Evolutionary conservation across 2,113 vertebrate species (phyloP).

Genomic region (Nansenia antarctica): DNA sequence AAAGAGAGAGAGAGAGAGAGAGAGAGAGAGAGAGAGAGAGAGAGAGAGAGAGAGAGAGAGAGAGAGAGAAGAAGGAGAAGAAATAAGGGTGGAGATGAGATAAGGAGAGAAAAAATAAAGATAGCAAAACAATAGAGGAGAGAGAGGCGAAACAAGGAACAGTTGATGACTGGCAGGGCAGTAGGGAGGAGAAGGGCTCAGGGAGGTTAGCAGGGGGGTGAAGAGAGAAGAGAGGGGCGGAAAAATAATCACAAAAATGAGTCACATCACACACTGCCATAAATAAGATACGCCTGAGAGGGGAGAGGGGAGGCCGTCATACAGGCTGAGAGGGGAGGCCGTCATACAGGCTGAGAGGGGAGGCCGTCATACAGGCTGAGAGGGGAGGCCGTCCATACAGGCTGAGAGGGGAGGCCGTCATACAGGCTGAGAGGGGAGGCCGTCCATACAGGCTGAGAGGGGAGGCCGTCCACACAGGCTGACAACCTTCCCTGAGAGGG

Average conservation of each 20-base stretch:
- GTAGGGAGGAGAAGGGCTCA: background rate
- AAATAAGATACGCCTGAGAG: conserved; percentile 23
- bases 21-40: conserved; percentile 1
- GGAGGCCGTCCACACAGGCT: too few relatives aligned
- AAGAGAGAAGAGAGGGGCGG: conserved; percentile 9
- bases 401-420: too few relatives aligned
- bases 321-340: too few relatives aligned
- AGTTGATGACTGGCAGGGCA: background rate
- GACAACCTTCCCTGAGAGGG: conserved; percentile 2
- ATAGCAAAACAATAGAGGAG: too few relatives aligned
- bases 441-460: too few relatives aligned
- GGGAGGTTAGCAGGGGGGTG: background rate
- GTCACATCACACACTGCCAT: background rate
- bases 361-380: too few relatives aligned
- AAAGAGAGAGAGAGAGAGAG: too few relatives aligned
- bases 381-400: too few relatives aligned
- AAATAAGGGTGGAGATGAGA: background rate
- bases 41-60: background rate
- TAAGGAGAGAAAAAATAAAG: too few relatives aligned
- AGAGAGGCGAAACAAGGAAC: background rate
- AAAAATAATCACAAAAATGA: conserved; percentile 10
- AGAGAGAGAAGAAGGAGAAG: background rate
- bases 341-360: too few relatives aligned
- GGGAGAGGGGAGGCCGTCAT: background rate
- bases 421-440: too few relatives aligned